phyloP scores from a whole-genome alignment of 2,797 vertebrate species.

The Tangara arthus region DNA sequence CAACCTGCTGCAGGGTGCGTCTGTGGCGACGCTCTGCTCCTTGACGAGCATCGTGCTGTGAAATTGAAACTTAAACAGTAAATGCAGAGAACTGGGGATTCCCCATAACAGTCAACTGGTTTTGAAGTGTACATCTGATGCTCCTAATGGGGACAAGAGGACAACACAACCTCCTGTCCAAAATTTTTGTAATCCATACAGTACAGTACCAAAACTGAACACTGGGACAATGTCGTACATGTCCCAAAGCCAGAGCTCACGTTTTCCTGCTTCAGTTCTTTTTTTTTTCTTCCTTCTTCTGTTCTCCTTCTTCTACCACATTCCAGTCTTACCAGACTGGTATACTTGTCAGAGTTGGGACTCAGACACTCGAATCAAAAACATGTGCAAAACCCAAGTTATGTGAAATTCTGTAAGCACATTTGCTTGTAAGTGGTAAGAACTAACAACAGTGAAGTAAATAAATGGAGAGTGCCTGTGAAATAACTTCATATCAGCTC shows the following conservation, averaged over 20 bases:
- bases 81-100: not conserved
- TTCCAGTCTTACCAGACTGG: not conserved
- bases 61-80: not conserved
- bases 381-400: not conserved
- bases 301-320: not conserved
- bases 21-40: conserved; percentile 83
- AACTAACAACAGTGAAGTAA: not conserved
- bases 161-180: not conserved
- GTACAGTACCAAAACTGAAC: not conserved
- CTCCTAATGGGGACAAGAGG: not conserved
- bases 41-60: conserved; percentile 80
- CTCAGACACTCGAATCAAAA: not conserved
- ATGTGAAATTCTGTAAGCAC: not conserved
- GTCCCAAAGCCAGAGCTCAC: not conserved
- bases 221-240: not conserved
- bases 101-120: not conserved
- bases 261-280: not conserved
- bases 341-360: not conserved
- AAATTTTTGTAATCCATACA: not conserved
- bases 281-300: not conserved
- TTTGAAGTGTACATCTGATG: not conserved
- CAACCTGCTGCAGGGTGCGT: conserved; percentile 80
- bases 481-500: not conserved
- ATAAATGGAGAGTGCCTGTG: not conserved
- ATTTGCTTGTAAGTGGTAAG: not conserved